A percentile compares a stretch with the other conserved stretches of the same genome.
phyloP scores from a whole-genome alignment of 2,888 invertebrate species.

The Phalera bucephala region DNA sequence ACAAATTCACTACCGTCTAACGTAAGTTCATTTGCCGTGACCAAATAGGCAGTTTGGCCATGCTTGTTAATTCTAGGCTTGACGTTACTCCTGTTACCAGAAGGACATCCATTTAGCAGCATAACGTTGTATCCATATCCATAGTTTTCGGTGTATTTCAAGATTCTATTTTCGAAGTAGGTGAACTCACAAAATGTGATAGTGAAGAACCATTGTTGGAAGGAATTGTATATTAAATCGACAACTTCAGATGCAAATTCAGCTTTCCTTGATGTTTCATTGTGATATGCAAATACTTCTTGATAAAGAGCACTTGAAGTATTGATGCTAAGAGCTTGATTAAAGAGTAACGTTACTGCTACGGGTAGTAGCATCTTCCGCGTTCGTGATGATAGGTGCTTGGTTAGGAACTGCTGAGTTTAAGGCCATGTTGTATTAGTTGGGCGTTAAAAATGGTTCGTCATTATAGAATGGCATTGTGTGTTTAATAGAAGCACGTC shows the following conservation, averaged over 20 bases:
- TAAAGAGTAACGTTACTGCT: constrained; percentile 31
- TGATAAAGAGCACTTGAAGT: constrained; percentile 40
- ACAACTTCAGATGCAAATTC: constrained; percentile 63
- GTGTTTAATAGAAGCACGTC: constrained; percentile 64
- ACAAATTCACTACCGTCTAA: constrained; percentile 57
- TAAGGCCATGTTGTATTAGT: constrained; percentile 45
- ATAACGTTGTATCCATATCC: constrained; percentile 66
- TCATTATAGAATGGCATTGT: constrained; percentile 63
- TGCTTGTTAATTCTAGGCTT: constrained; percentile 68
- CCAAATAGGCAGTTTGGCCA: constrained; percentile 65
- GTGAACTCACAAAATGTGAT: constrained; percentile 74
- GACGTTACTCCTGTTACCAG: constrained; percentile 46
- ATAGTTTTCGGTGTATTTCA: constrained; percentile 67
- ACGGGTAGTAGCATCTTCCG: constrained; percentile 43
- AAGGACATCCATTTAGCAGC: constrained; percentile 65
- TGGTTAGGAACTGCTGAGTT: constrained; percentile 45
- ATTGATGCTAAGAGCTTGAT: constrained; percentile 27
- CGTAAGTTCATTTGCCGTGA: constrained; percentile 58
- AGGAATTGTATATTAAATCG: constrained; percentile 62
- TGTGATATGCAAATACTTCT: constrained; percentile 58
- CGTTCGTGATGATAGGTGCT: constrained; percentile 30
- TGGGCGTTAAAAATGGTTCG: constrained; percentile 42
- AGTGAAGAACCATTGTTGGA: constrained; percentile 72
- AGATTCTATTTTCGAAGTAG: constrained; percentile 70
- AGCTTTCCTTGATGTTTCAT: constrained; percentile 50